These are phyloP conservation scores for Heliocidaris erythrogramma DNA, from an alignment of 35 echinoderm and acorn worm species.

Conservation along the genomic window DNA sequence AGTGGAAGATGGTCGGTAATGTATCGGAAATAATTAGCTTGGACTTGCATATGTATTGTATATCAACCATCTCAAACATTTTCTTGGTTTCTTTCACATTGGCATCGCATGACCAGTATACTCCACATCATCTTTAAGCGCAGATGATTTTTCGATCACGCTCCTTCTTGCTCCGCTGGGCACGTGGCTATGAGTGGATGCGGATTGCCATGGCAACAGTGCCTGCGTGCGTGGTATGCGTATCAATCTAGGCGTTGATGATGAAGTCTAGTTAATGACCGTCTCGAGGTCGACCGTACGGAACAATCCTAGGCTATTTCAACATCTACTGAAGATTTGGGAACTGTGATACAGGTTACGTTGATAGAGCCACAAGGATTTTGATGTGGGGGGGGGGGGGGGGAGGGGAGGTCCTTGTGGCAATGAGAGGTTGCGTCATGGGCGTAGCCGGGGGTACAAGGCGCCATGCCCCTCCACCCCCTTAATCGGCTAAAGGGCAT, in stretches of 20 bases:
- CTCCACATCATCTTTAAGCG: background rate
- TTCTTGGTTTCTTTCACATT: no score
- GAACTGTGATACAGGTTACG: background rate
- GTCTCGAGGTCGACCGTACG: background rate
- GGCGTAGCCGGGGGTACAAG: background rate
- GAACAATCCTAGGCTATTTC: background rate
- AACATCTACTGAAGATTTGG: background rate
- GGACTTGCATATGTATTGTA: no score
- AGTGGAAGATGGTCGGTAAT: background rate
- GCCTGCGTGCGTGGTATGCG: background rate
- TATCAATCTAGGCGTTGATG: slow-evolving; percentile 15
- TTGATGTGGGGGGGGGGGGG: background rate
- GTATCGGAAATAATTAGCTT: background rate
- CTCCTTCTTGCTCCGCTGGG: background rate
- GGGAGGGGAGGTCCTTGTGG: no score
- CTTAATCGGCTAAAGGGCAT: no score
- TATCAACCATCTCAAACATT: no score
- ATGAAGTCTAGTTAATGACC: background rate
- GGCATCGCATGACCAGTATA: no score
- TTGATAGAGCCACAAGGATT: background rate
- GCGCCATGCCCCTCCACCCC: background rate
- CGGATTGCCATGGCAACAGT: background rate
- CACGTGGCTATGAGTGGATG: background rate
- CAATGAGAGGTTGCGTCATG: background rate
- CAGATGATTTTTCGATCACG: slow-evolving; percentile 4